A percentile compares a stretch with the other conserved stretches of the same genome.
Conservation (phyloP, 1,140 invertebrate genomes). For the Pollicipes pollicipes region DNA sequence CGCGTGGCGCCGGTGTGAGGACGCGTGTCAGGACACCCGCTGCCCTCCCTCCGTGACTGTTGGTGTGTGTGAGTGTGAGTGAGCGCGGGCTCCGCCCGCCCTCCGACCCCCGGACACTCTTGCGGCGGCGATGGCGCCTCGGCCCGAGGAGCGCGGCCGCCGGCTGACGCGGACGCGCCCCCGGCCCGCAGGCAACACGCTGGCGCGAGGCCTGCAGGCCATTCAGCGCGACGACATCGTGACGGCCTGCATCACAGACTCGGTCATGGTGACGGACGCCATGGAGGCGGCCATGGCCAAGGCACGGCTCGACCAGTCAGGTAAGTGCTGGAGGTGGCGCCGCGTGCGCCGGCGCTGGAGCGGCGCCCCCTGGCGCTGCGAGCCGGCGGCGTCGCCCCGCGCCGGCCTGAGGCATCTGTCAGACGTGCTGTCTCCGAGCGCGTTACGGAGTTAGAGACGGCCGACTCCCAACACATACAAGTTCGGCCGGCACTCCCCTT, state of each 20-base stretch:
- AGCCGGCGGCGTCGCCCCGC: too few species aligned
- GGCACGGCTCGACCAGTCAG: constrained; percentile 33
- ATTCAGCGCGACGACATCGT: constrained; percentile 86
- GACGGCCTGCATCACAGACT: constrained; percentile 69
- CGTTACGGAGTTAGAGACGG: too few species aligned
- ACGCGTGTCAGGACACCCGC: neutral
- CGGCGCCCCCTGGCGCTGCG: too few species aligned
- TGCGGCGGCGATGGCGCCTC: neutral
- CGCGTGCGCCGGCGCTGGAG: too few species aligned
- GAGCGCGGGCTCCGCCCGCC: too few species aligned
- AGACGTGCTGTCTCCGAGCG: too few species aligned
- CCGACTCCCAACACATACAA: too few species aligned
- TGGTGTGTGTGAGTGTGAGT: neutral
- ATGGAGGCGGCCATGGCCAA: constrained; percentile 58
- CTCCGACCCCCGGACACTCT: neutral
- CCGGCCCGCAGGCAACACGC: constrained; percentile 43
- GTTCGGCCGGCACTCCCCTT: too few species aligned
- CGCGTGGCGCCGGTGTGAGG: too few species aligned
- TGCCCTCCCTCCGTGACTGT: neutral
- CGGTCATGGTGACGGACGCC: constrained; percentile 59
- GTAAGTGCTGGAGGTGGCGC: constrained; percentile 31
- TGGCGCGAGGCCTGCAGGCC: constrained; percentile 70
- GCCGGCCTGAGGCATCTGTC: too few species aligned
- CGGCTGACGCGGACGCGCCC: neutral
- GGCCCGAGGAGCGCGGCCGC: too few species aligned